Evolutionary conservation across 2,113 vertebrate species (phyloP), one percentile per base, ranked within the genome.

Genomic region (Antennarius striatus): DNA sequence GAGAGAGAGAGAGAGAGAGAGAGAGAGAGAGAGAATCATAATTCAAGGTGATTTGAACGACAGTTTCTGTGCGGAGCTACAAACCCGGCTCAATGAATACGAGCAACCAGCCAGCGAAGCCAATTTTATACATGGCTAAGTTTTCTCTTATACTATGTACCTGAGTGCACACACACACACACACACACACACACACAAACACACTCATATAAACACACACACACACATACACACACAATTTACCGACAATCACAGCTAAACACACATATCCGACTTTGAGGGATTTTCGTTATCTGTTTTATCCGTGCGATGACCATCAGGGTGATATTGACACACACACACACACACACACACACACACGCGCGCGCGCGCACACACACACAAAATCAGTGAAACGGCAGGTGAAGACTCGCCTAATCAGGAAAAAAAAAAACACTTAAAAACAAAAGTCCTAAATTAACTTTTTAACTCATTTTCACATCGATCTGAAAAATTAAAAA

Each of bases 61-160:
- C 79, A 67, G 76, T 78, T 79, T 74, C 75, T 83, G 57, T 77
- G 81, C 60, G 71, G 77, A 57, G 67, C 70, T 77, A 79, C 82
- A 65, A 77, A 65, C 14, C 65, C 73, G 87, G 80, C 79, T 83
- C 82, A 83, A 48, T 81, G 84, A 77, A 80, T 82, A 74, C 70
- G 83, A 82, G 83, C 85, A 80, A 70, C 71, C 76, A 84, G 80
- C 77, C 68, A 81, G 75, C 10, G 7, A 84, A 87, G 83, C 66
- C 86, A 91, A 91, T 89, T 91, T 88, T 90, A 86, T 88, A 85
- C 89, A 84, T 91, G 85, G 69, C 55, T 85, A 84, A 49, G 62
- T 89, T 89, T 86, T 81, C 77, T 82, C 81, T 83, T 79, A 76
- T 52, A 81, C 74, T 80, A 64, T 68, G 63, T 81, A 83, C 73